Conservation (phyloP, 2,113 vertebrate genomes). For the Cyprinodon brontotheroides region DNA sequence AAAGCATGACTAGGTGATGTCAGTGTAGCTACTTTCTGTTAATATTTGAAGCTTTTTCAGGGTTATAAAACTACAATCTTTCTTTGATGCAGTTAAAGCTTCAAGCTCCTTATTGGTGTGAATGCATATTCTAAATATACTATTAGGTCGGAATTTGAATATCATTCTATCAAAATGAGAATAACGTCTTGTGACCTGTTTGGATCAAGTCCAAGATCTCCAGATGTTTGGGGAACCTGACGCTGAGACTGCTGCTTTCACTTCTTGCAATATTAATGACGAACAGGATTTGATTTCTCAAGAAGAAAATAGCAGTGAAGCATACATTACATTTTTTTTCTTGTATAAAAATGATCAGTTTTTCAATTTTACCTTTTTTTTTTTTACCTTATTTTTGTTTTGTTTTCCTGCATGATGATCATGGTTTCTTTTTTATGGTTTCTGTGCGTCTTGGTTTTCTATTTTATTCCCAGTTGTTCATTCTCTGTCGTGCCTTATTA, state of each 20-base stretch:
- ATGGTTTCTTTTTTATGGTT: background rate
- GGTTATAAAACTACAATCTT: no score
- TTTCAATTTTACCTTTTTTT: no score
- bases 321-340: background rate
- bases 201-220: conserved; percentile 56
- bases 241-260: conserved; percentile 56
- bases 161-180: background rate
- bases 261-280: conserved; percentile 49
- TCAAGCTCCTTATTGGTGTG: no score
- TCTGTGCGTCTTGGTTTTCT: background rate
- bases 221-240: conserved; percentile 59
- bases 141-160: background rate
- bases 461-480: background rate
- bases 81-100: no score
- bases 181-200: conserved; percentile 19
- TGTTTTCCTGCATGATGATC: background rate
- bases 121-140: background rate
- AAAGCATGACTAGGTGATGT: no score
- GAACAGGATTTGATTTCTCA: conserved; percentile 39
- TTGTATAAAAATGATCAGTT: no score
- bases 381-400: background rate
- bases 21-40: no score
- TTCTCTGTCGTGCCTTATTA: background rate
- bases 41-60: background rate
- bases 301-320: background rate